These are phyloP conservation scores for Athetis lepigone DNA, from an alignment of 2,888 invertebrate genomes.

Conservation along the genomic window DNA sequence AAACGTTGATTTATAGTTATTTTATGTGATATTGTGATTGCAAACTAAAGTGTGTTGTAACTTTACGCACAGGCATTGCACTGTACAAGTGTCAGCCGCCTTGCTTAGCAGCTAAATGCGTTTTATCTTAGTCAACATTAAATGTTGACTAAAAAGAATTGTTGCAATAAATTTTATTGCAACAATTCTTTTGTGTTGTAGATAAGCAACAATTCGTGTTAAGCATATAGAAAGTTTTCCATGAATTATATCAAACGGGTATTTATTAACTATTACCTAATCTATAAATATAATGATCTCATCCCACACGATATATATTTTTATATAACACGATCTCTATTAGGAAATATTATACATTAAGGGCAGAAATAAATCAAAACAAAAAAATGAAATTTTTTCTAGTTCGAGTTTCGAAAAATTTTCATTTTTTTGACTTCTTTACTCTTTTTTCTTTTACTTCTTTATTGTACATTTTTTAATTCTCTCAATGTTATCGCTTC, in stretches of 20 bases:
- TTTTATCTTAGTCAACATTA: slow-evolving; percentile 36
- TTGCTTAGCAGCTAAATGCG: slow-evolving; percentile 35
- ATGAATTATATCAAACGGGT: slow-evolving; percentile 5
- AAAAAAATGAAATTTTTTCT: too few species aligned
- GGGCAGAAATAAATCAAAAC: neutral
- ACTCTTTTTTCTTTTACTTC: too few species aligned
- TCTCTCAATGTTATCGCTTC: too few species aligned
- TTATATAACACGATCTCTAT: too few species aligned
- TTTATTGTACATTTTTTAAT: too few species aligned
- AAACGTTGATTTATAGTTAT: slow-evolving; percentile 26
- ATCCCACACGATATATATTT: neutral
- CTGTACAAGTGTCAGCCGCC: slow-evolving; percentile 29
- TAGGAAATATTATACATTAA: neutral
- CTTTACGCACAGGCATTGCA: slow-evolving; percentile 37
- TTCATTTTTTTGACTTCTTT: too few species aligned
- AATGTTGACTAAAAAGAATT: too few species aligned
- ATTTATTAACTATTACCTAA: neutral
- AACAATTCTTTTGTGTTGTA: slow-evolving; percentile 39
- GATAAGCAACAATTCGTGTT: slow-evolving; percentile 6
- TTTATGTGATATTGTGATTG: slow-evolving; percentile 36
- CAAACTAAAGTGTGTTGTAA: slow-evolving; percentile 46
- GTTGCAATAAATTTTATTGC: too few species aligned
- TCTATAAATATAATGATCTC: neutral
- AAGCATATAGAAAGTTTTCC: neutral
- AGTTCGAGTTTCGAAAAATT: too few species aligned